Conservation (phyloP, 2,888 invertebrate species). For the Pristionchus japonicus region DNA sequence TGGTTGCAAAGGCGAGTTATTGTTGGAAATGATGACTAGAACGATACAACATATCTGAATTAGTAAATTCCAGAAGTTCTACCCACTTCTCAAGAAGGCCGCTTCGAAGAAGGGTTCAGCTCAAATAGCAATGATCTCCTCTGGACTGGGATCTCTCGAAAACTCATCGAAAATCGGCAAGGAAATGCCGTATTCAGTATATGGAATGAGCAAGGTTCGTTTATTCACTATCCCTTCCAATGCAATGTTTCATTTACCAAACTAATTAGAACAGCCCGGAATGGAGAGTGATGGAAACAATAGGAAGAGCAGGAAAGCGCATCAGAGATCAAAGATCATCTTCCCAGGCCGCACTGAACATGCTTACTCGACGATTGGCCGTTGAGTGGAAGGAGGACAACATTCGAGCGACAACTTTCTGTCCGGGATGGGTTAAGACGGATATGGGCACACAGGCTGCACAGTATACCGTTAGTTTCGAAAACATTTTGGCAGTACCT, state of each 20-base stretch:
- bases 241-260: too few species aligned
- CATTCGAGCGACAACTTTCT: slow-evolving; percentile 33
- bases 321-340: too few species aligned
- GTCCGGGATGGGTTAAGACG: slow-evolving; percentile 48
- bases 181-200: neutral
- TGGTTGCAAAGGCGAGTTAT: too few species aligned
- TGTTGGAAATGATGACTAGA: too few species aligned
- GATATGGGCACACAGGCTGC: slow-evolving; percentile 48
- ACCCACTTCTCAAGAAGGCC: neutral
- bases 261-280: too few species aligned
- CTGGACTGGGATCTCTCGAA: neutral
- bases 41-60: too few species aligned
- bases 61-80: neutral
- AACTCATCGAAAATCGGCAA: neutral
- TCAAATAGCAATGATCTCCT: slow-evolving; percentile 2
- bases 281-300: too few species aligned
- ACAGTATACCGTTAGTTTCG: neutral
- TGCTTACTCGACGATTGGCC: neutral
- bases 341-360: slow-evolving; percentile 46
- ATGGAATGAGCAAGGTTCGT: slow-evolving; percentile 27
- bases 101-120: neutral
- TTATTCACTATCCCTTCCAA: too few species aligned
- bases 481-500: too few species aligned
- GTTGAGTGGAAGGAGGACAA: slow-evolving; percentile 19
- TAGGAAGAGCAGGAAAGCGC: too few species aligned